Base-by-base conservation (phyloP, 2,888 invertebrate genomes). In the Heterodera filipjevi region DNA sequence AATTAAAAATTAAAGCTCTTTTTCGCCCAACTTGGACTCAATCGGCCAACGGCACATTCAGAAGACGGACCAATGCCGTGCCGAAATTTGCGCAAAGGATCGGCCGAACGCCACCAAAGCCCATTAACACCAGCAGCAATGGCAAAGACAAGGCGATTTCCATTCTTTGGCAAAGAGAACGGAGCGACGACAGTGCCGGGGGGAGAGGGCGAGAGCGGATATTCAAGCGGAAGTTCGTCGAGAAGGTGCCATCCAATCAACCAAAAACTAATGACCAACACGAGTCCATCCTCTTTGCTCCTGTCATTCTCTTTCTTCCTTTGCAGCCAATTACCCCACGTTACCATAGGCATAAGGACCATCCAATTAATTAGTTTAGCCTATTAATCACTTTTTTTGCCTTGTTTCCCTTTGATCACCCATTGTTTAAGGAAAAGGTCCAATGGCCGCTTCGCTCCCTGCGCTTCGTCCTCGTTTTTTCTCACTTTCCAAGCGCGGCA, bases 181-280 rank as follows among this genome's bases (percentile, higher is more conserved):
- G n/a, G 22, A 27, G 27, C 59, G 59, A 22, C 59, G 59, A 6
- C 59, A 46, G n/a, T 35, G 22, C 32, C 59, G 33, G 35, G 49
- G 14, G 73, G 46, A 27, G 75, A 68, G 22, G 46, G 68, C 44
- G 75, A 75, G 35, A 75, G 75, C 68, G 75, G 75, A 30, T 75
- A 75, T 35, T 75, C 75, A 35, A 75, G 75, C 46, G 53, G 66
- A 32, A 75, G 75, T 35, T 59, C 66, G 39, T 75, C 75, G 44
- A 75, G 75, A 39, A 73, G 73, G 73, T 49, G 33, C 22, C 5
- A 12, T 39, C 32, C 32, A 33, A 19, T 16, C 19, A 39, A 22
- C 49, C 32, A 72, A 72, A 16, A 8, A 8, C 19, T 12, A 39
- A 39, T 39, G 12, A 39, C 12, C 39, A 39, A 6, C 12, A 39